Evolutionary conservation across 1,140 invertebrate species (phyloP).

Genomic region (Drepana arcuata): DNA sequence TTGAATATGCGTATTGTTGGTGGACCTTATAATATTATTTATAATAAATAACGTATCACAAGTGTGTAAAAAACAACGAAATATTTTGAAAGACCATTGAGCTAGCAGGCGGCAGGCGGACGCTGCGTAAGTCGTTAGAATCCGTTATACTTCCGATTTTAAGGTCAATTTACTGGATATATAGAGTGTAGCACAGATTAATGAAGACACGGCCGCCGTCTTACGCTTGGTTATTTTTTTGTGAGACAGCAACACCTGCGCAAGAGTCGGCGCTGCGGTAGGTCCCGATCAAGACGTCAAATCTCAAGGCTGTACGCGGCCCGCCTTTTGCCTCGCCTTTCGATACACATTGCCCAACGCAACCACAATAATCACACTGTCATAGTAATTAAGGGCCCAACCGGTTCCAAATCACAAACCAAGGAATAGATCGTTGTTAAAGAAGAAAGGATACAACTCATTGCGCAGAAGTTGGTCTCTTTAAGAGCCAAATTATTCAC

Average conservation of each 20-base stretch:
- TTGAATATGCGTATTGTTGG: too few relatives aligned
- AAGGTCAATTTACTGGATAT: slow-evolving; percentile 41
- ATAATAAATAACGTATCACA: too few relatives aligned
- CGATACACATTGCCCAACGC: slow-evolving; percentile 50
- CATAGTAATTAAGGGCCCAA: slow-evolving; percentile 25
- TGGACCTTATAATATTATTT: too few relatives aligned
- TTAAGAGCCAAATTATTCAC: too few relatives aligned
- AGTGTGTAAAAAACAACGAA: too few relatives aligned
- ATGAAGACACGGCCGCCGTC: slow-evolving; percentile 47
- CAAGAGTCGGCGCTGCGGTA: slow-evolving; percentile 55
- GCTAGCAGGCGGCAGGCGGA: too few relatives aligned
- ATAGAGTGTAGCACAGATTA: slow-evolving; percentile 31
- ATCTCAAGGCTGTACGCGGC: slow-evolving; percentile 57
- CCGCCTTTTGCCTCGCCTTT: slow-evolving; percentile 42
- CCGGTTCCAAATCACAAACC: too few relatives aligned
- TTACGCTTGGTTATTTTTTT: slow-evolving; percentile 58
- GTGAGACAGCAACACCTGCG: slow-evolving; percentile 49
- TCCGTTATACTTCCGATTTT: slow-evolving; percentile 21
- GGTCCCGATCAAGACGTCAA: slow-evolving; percentile 70
- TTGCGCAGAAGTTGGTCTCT: too few relatives aligned
- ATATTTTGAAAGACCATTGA: too few relatives aligned
- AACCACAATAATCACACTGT: slow-evolving; percentile 19
- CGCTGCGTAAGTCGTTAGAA: too few relatives aligned
- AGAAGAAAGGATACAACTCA: too few relatives aligned
- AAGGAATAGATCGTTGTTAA: too few relatives aligned